A percentile compares a stretch with the other conserved stretches of the same genome.
phyloP scores from a whole-genome alignment of 2,888 invertebrate genomes.

The Polia nebulosa region DNA sequence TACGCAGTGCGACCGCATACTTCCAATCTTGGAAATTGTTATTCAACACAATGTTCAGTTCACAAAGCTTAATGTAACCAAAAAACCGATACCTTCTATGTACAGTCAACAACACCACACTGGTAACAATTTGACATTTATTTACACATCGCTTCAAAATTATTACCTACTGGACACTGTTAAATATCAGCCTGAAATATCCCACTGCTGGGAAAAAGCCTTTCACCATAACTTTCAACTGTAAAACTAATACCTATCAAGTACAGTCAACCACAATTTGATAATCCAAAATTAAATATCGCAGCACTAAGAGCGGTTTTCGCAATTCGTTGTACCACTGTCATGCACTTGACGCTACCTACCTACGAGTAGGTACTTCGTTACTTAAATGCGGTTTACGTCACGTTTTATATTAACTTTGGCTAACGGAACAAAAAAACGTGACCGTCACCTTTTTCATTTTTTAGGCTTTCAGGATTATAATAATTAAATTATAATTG shows the following conservation, averaged over 20 bases:
- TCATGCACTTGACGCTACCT: background rate
- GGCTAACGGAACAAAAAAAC: conserved; percentile 37
- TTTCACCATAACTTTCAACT: too few species aligned
- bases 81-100: background rate
- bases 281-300: background rate
- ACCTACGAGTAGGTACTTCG: conserved; percentile 14
- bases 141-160: too few species aligned
- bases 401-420: conserved; percentile 58
- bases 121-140: background rate
- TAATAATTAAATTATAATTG: conserved; percentile 25
- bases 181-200: too few species aligned
- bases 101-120: background rate
- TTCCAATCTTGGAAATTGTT: conserved; percentile 31
- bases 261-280: too few species aligned
- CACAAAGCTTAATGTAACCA: background rate
- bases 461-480: conserved; percentile 34
- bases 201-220: too few species aligned
- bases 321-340: background rate
- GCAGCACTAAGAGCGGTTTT: background rate
- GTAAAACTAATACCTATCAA: too few species aligned
- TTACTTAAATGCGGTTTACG: conserved; percentile 32
- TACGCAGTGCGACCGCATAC: background rate
- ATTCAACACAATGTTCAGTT: conserved; percentile 12
- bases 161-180: too few species aligned
- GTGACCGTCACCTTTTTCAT: conserved; percentile 26